Evolutionary conservation across 2,113 vertebrate species (phyloP), one percentile per base, ranked within the genome.

Genomic region (Okapia johnstoni): DNA sequence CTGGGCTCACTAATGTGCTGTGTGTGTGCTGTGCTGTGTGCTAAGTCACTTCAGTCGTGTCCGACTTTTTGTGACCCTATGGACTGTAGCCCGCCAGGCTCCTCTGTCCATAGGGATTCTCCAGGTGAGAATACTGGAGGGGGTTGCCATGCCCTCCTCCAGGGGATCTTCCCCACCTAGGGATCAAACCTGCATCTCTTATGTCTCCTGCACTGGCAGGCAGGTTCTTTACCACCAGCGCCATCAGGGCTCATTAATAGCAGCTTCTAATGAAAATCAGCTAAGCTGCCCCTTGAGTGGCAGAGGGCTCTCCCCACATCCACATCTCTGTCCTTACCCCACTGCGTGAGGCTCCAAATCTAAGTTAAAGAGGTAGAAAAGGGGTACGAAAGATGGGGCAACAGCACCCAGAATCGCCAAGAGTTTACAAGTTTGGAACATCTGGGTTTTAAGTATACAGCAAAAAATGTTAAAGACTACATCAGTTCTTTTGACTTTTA

Each of bases 401-500:
- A 55, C 10, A 15, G 21, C 73, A 57, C 23, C 30, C 5, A 57
- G 14, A 43, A 36, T 21, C 46, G 23, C 21, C 12, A 15, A 61
- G 13, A 25, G 30, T n/a, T 52, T 57, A 30, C 11, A 63, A 52
- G n/a, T 23, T 52, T n/a, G 77, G 43, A 43, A 70, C 1, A 14
- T 26, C 80, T 36, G 19, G 19, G 70, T 46, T 73, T 60, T 50
- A 89, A 30, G 33, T 19, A 36, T 5, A 5, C 2, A 14, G 43
- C 40, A 90, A 93, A 73, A 97, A 30, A 40, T 14, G 73, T 12
- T 26, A 52, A 33, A 15, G 11, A 10, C 60, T 89, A 89, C 90
- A 95, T 40, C 57, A 2, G 1, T 0, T 0, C 50, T 81, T 25
- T 3, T 84, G 77, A 83, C 3, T 4, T 7, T 50, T 17, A 90